Evolutionary conservation across 2,888 invertebrate genomes (phyloP).

Genomic region (Megastigmus dorsalis): DNA sequence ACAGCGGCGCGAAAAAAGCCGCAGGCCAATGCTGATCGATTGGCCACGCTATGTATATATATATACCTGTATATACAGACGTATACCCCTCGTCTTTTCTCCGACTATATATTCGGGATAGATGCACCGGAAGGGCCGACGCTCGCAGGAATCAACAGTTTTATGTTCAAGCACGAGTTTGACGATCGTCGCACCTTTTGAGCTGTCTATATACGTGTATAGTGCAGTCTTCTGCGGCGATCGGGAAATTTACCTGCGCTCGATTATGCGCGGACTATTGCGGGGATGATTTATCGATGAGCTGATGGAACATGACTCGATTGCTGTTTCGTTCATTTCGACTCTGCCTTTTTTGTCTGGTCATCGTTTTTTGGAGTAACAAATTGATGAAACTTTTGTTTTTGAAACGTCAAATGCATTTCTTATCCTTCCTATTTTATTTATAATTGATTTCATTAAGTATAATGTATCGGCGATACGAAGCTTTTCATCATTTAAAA

Average conservation of each 20-base stretch:
- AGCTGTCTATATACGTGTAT: not conserved
- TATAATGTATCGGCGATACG: too few relatives aligned
- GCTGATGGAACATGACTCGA: slow-evolving; percentile 10
- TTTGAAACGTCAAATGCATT: too few relatives aligned
- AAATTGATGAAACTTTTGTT: too few relatives aligned
- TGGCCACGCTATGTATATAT: slow-evolving; percentile 70
- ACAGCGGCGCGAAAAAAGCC: slow-evolving; percentile 72
- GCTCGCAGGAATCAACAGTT: slow-evolving; percentile 3
- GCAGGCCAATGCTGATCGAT: slow-evolving; percentile 74
- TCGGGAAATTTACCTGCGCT: slow-evolving; percentile 24
- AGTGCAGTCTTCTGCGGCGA: too few relatives aligned
- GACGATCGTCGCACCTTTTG: slow-evolving; percentile 13
- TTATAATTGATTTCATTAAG: too few relatives aligned
- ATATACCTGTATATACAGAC: too few relatives aligned
- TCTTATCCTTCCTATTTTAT: too few relatives aligned
- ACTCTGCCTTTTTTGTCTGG: too few relatives aligned
- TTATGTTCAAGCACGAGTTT: not conserved
- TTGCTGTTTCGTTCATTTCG: too few relatives aligned
- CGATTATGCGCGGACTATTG: not conserved
- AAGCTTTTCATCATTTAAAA: too few relatives aligned
- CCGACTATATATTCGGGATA: not conserved
- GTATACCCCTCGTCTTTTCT: slow-evolving; percentile 56
- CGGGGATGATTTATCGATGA: slow-evolving; percentile 27
- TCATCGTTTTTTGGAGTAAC: too few relatives aligned
- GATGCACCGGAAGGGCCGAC: slow-evolving; percentile 20